Evolutionary conservation across 2,113 vertebrate genomes (phyloP), one percentile per base, ranked within the genome.

Genomic region (Forbesichthys papilliferus): DNA sequence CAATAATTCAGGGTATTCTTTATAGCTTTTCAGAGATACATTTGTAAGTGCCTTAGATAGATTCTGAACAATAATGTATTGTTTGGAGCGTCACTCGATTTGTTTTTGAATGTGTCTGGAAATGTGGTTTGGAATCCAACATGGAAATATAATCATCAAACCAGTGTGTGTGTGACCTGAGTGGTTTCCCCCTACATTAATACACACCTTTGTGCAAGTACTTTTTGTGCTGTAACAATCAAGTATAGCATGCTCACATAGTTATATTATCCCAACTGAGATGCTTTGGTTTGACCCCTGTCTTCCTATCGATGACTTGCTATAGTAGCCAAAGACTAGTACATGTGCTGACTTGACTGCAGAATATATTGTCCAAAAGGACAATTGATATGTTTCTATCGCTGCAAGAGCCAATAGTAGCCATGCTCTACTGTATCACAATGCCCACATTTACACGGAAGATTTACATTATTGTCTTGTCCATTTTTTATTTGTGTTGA

Each of bases 291-390:
- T 20, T 57, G 16, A 18, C 34, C 36, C 14, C 46, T 14, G 5
- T 14, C 12, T 16, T 14, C 3, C 34, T n/a, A 4, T 57, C 51
- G 9, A 49, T 65, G 60, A 75, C 36, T 71, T 5, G 7, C 36
- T 5, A 42, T 6, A 42, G 36, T 33, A 58, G 56, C 20, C 1
- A 33, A 3, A 4, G 36, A 42, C 36, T 58, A 70, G 34, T 20
- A 57, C 1, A 20, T 74, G n/a, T 20, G 52, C 27, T 56, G 65
- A 27, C 27, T n/a, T 51, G 46, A 48, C 18, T 16, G 33, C 47
- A 49, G 13, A 59, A 64, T 62, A 61, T 16, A 42, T 27, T n/a
- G 11, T 65, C 42, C 61, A 1, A 69, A 57, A 78, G 64, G 65
- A 59, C 18, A 47, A 56, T 33, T 64, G 51, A 71, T 66, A 58